Percentiles rank a stretch among this genome's conserved stretches.
Evolutionary conservation across 2,888 invertebrate genomes (phyloP).

Genomic region (Crioceris asparagi): DNA sequence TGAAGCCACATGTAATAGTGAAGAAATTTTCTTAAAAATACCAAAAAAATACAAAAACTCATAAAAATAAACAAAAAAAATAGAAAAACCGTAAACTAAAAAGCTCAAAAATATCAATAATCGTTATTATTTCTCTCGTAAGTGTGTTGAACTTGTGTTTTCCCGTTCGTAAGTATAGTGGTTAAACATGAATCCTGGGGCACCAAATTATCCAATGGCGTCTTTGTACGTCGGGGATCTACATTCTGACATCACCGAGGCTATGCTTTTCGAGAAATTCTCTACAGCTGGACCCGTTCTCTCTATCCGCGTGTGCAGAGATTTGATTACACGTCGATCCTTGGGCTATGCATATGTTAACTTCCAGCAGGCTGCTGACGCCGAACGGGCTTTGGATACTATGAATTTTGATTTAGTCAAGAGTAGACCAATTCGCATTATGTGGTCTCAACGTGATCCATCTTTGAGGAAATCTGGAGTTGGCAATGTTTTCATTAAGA

Average conservation of each 20-base stretch:
- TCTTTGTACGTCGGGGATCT: conserved; percentile 98
- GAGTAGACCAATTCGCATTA: conserved; percentile 96
- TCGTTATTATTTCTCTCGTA: conserved; percentile 38
- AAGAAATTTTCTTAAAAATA: conserved; percentile 40
- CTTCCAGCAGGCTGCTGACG: conserved; percentile 98
- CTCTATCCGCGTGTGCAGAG: conserved; percentile 97
- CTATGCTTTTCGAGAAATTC: conserved; percentile 99
- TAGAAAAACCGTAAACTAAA: conserved; percentile 42
- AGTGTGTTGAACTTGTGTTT: conserved; percentile 29
- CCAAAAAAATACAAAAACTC: conserved; percentile 63
- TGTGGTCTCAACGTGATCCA: conserved; percentile 99
- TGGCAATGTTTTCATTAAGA: conserved; percentile 99
- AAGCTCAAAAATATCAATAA: conserved; percentile 48
- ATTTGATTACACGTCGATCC: conserved; percentile 94
- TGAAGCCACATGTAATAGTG: no score
- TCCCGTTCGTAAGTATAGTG: conserved; percentile 39
- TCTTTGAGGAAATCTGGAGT: conserved; percentile 96
- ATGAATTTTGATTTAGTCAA: conserved; percentile 99
- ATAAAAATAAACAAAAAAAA: conserved; percentile 36
- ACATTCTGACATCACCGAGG: conserved; percentile 96
- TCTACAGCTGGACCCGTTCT: conserved; percentile 96
- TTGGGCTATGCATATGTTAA: conserved; percentile 99
- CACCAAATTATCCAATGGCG: conserved; percentile 87
- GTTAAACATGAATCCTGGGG: conserved; percentile 67
- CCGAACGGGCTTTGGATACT: conserved; percentile 96